Conservation (phyloP, 2,888 invertebrate species). For the Rhingia campestris region DNA sequence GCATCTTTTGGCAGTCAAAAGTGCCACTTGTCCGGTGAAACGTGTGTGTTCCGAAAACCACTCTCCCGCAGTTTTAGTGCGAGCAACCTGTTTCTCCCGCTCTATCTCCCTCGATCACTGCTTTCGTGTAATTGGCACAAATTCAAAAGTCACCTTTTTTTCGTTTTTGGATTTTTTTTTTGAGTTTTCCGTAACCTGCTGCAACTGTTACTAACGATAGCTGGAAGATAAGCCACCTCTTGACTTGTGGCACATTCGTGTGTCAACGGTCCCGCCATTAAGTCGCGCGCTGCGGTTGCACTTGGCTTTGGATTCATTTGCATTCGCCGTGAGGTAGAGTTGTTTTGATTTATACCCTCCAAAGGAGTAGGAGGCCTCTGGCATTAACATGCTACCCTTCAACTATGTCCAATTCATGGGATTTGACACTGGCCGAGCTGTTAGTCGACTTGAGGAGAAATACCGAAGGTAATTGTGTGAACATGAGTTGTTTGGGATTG, state of each 20-base stretch:
- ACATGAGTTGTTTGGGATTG: background rate
- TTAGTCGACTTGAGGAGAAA: slow-evolving; percentile 76
- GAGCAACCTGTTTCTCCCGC: slow-evolving; percentile 38
- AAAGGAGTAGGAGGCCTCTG: slow-evolving; percentile 1
- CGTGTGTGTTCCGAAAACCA: slow-evolving; percentile 10
- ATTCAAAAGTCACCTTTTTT: slow-evolving; percentile 24
- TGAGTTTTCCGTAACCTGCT: slow-evolving; percentile 42
- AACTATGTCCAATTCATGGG: slow-evolving; percentile 79
- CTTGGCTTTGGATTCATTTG: slow-evolving; percentile 16
- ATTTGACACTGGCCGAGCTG: slow-evolving; percentile 65
- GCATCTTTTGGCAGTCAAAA: slow-evolving; percentile 43
- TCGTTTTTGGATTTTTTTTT: background rate
- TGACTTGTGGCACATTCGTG: slow-evolving; percentile 51
- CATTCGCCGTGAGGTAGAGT: slow-evolving; percentile 13
- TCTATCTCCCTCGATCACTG: background rate
- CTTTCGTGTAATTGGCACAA: slow-evolving; percentile 39
- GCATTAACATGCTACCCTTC: slow-evolving; percentile 78
- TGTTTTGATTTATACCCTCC: slow-evolving; percentile 6
- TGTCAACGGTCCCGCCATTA: slow-evolving; percentile 46
- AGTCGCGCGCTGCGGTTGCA: slow-evolving; percentile 15
- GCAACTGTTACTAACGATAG: slow-evolving; percentile 13
- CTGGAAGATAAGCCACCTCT: slow-evolving; percentile 38
- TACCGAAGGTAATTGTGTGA: slow-evolving; percentile 77
- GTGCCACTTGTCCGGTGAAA: slow-evolving; percentile 36
- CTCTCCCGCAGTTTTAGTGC: background rate